Evolutionary conservation across 1,140 invertebrate genomes (phyloP).

Genomic region (Portunus trituberculatus): DNA sequence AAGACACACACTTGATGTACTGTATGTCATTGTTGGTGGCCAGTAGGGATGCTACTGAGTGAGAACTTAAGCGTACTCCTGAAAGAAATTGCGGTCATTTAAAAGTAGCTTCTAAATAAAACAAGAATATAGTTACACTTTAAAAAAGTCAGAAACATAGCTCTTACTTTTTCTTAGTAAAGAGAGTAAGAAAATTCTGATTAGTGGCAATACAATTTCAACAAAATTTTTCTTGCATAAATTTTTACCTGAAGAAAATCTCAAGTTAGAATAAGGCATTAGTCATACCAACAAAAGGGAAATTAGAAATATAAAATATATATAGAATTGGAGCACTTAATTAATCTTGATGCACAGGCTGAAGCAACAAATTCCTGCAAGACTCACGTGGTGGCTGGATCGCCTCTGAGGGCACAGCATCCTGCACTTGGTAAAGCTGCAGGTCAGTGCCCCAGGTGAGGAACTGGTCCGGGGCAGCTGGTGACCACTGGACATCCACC

Average conservation of each 20-base stretch:
- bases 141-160: neutral
- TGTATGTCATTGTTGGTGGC: slow-evolving; percentile 85
- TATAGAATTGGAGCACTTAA: neutral
- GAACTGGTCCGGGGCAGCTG: slow-evolving; percentile 88
- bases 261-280: too few species aligned
- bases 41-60: slow-evolving; percentile 85
- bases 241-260: too few species aligned
- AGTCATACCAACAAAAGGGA: too few species aligned
- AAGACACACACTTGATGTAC: slow-evolving; percentile 89
- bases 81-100: slow-evolving; percentile 78
- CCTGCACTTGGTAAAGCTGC: slow-evolving; percentile 88
- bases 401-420: slow-evolving; percentile 71
- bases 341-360: neutral
- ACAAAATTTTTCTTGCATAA: too few species aligned
- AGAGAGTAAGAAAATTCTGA: too few species aligned
- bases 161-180: too few species aligned
- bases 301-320: too few species aligned
- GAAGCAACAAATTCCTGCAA: neutral
- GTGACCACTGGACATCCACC: slow-evolving; percentile 90
- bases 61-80: slow-evolving; percentile 87
- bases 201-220: too few species aligned
- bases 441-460: slow-evolving; percentile 93
- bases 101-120: slow-evolving; percentile 65
- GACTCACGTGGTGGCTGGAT: slow-evolving; percentile 74
- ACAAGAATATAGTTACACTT: slow-evolving; percentile 13